A percentile compares a stretch with the other conserved stretches of the same genome.
Conservation (phyloP, 2,797 vertebrate genomes). For the Pristis pectinata region DNA sequence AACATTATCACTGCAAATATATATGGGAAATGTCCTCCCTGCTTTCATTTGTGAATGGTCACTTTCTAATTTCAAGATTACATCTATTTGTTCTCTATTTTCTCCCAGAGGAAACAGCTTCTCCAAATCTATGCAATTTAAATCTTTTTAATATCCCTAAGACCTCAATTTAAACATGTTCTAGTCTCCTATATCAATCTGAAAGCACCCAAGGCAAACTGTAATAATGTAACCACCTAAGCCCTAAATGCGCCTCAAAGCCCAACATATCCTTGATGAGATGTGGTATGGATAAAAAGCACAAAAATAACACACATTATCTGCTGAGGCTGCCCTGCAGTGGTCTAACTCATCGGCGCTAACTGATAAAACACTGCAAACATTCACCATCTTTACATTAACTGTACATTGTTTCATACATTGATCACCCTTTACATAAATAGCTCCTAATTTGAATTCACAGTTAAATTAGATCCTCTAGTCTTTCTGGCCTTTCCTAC, state of each 20-base stretch:
- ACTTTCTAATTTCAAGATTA: not conserved
- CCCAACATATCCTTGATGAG: not conserved
- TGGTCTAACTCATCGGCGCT: not conserved
- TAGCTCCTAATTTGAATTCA: not conserved
- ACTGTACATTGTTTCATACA: not conserved
- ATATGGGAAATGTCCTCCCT: not conserved
- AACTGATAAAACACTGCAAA: not conserved
- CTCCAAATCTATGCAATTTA: not conserved
- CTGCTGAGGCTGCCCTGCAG: not conserved
- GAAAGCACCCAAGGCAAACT: not conserved
- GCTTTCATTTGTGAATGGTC: not conserved
- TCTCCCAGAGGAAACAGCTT: not conserved
- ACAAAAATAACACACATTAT: not conserved
- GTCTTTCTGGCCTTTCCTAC: too few relatives aligned
- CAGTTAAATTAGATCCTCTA: not conserved
- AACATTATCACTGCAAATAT: not conserved
- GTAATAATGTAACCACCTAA: not conserved
- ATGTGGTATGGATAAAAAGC: not conserved
- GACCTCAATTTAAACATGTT: not conserved
- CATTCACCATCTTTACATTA: not conserved
- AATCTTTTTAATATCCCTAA: not conserved
- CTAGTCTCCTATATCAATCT: not conserved
- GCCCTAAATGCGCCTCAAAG: not conserved
- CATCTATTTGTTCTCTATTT: not conserved
- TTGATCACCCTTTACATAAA: not conserved